Conservation (phyloP, 2,797 vertebrate genomes). For the Neosilurus hyrtlii region DNA sequence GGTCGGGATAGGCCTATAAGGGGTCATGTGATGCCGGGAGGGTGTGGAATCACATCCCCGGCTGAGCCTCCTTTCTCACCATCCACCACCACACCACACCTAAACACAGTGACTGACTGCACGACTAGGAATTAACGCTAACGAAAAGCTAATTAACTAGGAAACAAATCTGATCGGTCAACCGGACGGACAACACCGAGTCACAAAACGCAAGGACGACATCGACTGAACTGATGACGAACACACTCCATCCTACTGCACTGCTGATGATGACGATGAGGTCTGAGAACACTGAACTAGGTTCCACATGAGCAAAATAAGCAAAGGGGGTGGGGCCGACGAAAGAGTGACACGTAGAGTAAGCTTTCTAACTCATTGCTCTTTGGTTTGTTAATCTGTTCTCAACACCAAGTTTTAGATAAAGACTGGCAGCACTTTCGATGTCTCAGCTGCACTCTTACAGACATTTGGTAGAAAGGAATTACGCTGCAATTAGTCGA, state of each 20-base stretch:
- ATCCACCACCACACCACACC: constrained; percentile 48
- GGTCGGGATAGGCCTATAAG: not conserved
- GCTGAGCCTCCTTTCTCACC: constrained; percentile 49
- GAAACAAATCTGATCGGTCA: constrained; percentile 47
- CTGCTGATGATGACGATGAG: constrained; percentile 69
- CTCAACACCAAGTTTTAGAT: constrained; percentile 60
- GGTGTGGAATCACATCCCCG: constrained; percentile 36
- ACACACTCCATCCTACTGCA: constrained; percentile 72
- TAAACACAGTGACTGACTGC: constrained; percentile 56
- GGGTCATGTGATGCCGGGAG: constrained; percentile 30
- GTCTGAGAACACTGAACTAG: constrained; percentile 49
- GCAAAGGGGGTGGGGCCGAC: not conserved
- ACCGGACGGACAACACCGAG: constrained; percentile 65
- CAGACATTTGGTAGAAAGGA: not conserved
- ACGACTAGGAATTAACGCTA: constrained; percentile 51
- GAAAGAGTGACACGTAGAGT: constrained; percentile 34
- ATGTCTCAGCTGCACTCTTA: not conserved
- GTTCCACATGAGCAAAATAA: constrained; percentile 45
- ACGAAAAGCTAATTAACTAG: constrained; percentile 50
- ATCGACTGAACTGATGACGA: constrained; percentile 72
- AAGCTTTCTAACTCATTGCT: constrained; percentile 33
- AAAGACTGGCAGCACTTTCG: not conserved
- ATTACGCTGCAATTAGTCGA: too few relatives aligned
- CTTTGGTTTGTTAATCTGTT: constrained; percentile 59
- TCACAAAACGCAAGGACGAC: constrained; percentile 70